Conservation (phyloP, 2,797 vertebrate genomes). For the Pipistrellus pipistrellus region DNA sequence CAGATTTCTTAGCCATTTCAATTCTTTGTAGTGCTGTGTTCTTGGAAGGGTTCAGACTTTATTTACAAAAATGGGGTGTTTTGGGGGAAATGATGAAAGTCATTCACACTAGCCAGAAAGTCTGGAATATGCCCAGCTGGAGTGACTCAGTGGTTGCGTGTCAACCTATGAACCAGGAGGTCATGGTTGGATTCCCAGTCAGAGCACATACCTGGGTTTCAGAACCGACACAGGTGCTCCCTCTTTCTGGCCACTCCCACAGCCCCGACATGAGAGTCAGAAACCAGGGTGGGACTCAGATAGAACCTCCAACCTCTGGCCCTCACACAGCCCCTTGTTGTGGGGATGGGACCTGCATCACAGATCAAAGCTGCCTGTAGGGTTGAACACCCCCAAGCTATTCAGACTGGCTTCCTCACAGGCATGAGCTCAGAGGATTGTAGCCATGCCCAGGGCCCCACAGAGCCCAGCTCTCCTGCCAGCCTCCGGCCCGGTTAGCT, state of each 20-base stretch:
- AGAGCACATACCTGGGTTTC: no score
- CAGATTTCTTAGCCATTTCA: not conserved
- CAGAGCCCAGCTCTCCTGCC: not conserved
- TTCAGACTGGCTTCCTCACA: no score
- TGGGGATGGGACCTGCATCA: rapidly evolving
- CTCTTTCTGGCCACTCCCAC: not conserved
- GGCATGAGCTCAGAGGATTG: rapidly evolving
- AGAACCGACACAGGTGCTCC: no score
- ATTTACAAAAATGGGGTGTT: not conserved
- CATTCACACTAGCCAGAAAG: not conserved
- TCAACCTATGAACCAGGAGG: no score
- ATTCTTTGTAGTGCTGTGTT: not conserved
- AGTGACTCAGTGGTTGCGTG: not conserved
- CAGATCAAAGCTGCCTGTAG: rapidly evolving
- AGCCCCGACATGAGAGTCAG: rapidly evolving
- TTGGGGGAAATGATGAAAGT: rapidly evolving
- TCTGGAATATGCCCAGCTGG: not conserved
- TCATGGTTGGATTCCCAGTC: no score
- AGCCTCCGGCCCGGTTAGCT: no score
- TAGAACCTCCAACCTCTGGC: rapidly evolving
- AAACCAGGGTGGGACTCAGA: rapidly evolving
- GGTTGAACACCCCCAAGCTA: rapidly evolving
- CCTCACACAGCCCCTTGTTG: not conserved
- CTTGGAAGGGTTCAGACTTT: not conserved
- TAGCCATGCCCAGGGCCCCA: not conserved